phyloP scores from a whole-genome alignment of 2,113 vertebrate species.

The Rhabdomys dilectus region DNA sequence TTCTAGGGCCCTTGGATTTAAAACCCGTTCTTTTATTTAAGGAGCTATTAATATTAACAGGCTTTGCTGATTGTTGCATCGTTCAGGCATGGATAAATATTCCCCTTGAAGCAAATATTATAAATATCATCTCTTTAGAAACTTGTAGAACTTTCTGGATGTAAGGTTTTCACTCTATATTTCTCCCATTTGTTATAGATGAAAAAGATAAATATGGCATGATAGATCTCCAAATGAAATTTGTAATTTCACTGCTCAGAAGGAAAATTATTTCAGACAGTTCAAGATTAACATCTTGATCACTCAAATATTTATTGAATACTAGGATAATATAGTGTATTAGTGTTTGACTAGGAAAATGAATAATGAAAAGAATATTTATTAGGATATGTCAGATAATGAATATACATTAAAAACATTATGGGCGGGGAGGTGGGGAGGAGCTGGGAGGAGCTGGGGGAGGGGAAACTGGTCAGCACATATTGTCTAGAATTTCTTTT shows the following conservation, averaged over 20 bases:
- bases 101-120: constrained; percentile 60
- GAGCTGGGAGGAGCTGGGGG: no score
- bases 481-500: neutral
- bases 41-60: constrained; percentile 88
- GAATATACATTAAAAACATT: neutral
- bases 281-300: neutral
- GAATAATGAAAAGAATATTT: constrained; percentile 2
- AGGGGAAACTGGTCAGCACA: neutral
- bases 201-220: constrained; percentile 31
- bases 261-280: constrained; percentile 55
- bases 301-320: constrained; percentile 27
- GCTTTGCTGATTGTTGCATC: constrained; percentile 75
- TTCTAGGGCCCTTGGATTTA: constrained; percentile 76
- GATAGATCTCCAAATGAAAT: constrained; percentile 16
- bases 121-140: constrained; percentile 67
- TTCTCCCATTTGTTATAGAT: constrained; percentile 45
- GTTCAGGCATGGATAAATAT: constrained; percentile 76
- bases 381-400: neutral
- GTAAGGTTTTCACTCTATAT: constrained; percentile 7
- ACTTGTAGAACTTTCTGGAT: constrained; percentile 37
- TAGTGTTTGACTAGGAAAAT: constrained; percentile 5
- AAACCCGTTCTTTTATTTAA: constrained; percentile 85
- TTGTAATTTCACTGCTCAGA: constrained; percentile 49
- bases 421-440: neutral
- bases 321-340: neutral